Evolutionary conservation across 2,797 vertebrate species (phyloP).

Genomic region (Sphenopsis melanotis): DNA sequence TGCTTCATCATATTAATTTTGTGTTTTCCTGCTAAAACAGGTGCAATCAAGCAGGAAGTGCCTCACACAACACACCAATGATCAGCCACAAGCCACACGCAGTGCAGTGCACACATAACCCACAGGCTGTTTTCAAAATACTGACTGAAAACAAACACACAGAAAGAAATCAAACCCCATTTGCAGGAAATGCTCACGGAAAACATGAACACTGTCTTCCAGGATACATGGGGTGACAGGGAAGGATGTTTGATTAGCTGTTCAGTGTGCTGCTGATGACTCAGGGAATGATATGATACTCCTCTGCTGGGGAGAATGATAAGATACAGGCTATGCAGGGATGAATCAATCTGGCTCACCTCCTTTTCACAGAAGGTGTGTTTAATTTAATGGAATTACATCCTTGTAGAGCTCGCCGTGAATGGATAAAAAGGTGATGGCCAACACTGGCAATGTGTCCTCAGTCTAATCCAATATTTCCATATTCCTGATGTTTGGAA

Average conservation of each 20-base stretch:
- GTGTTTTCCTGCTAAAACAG: neutral
- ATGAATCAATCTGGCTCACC: neutral
- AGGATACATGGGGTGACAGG: neutral
- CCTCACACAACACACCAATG: neutral
- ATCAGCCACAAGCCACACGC: neutral
- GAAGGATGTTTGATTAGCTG: neutral
- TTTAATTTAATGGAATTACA: neutral
- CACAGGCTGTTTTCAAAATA: conserved; percentile 22
- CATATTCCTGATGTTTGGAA: neutral
- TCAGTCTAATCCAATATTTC: neutral
- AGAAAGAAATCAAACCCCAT: neutral
- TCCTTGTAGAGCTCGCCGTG: neutral
- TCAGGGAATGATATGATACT: neutral
- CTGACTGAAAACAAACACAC: neutral
- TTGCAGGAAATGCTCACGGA: neutral
- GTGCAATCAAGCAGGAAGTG: neutral
- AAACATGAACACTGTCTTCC: neutral
- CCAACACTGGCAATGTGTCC: neutral
- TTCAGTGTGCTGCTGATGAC: neutral
- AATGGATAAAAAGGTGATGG: neutral
- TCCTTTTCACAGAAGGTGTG: neutral
- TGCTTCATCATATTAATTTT: neutral
- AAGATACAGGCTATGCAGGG: neutral
- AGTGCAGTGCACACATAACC: neutral
- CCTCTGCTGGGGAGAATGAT: neutral